These are phyloP conservation scores for Brachionus rotundiformis DNA, from an alignment of 1,140 invertebrate genomes.

Conservation along the genomic window DNA sequence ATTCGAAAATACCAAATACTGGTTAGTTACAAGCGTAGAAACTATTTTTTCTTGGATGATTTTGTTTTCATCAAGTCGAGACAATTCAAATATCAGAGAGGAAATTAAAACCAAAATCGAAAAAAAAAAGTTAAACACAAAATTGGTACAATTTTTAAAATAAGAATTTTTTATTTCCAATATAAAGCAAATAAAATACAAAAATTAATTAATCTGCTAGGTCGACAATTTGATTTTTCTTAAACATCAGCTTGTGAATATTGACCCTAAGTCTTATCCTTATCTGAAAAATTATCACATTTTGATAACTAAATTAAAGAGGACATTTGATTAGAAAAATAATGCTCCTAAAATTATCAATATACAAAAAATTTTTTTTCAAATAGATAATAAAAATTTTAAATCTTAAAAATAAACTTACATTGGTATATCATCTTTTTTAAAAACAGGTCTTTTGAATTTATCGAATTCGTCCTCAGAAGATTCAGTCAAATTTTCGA, in stretches of 20 bases:
- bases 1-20: slow-evolving; percentile 28
- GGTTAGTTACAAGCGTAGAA: background rate
- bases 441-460: background rate
- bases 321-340: background rate
- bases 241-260: background rate
- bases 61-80: background rate
- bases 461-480: slow-evolving; percentile 18
- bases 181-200: background rate
- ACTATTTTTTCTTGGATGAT: background rate
- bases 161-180: background rate
- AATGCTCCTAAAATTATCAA: background rate
- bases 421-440: slow-evolving; percentile 9
- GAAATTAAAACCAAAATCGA: background rate
- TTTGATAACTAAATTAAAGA: background rate
- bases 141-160: background rate
- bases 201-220: background rate
- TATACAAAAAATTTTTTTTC: background rate
- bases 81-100: slow-evolving; percentile 23
- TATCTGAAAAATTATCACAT: background rate
- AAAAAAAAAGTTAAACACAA: background rate
- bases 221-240: background rate
- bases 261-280: background rate
- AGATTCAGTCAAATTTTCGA: slow-evolving; percentile 30
- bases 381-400: background rate
- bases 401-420: background rate